Evolutionary conservation across 2,113 vertebrate species (phyloP).

Genomic region (Antennarius striatus): DNA sequence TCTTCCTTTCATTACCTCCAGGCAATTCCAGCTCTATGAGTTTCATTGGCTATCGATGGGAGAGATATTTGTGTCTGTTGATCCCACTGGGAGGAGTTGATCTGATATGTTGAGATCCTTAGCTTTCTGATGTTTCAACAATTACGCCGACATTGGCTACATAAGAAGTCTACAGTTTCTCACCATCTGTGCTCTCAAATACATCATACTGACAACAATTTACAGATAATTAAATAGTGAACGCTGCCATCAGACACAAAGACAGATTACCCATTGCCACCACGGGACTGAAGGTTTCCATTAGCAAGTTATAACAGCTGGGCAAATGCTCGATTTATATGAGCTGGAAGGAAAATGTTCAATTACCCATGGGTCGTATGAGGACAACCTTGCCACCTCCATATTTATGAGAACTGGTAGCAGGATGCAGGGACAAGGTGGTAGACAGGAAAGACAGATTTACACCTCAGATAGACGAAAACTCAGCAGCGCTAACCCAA

Average conservation of each 20-base stretch:
- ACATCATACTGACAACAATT: slow-evolving; percentile 24
- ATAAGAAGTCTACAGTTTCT: slow-evolving; percentile 25
- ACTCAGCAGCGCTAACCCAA: slow-evolving; percentile 33
- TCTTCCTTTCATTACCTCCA: slow-evolving; percentile 31
- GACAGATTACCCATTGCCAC: not conserved
- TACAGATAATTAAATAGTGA: slow-evolving; percentile 22
- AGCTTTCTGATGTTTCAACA: slow-evolving; percentile 55
- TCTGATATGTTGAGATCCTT: slow-evolving; percentile 60
- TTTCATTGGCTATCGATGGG: slow-evolving; percentile 34
- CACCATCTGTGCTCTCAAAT: slow-evolving; percentile 43
- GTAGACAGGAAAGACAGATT: slow-evolving; percentile 21
- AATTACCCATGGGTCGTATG: slow-evolving; percentile 40
- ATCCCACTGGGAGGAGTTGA: slow-evolving; percentile 56
- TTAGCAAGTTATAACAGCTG: not conserved
- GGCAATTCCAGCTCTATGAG: slow-evolving; percentile 29
- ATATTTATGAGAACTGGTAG: slow-evolving; percentile 54
- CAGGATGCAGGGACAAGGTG: slow-evolving; percentile 20
- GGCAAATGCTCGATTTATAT: slow-evolving; percentile 16
- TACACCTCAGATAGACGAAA: slow-evolving; percentile 46
- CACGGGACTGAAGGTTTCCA: not conserved
- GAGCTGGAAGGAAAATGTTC: slow-evolving; percentile 31
- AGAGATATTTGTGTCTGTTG: slow-evolving; percentile 42
- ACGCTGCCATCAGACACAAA: slow-evolving; percentile 8
- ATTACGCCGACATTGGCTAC: slow-evolving; percentile 51
- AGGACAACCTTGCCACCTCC: slow-evolving; percentile 34